Evolutionary conservation across 2,113 vertebrate genomes (phyloP).

Genomic region (Phoxinus phoxinus): DNA sequence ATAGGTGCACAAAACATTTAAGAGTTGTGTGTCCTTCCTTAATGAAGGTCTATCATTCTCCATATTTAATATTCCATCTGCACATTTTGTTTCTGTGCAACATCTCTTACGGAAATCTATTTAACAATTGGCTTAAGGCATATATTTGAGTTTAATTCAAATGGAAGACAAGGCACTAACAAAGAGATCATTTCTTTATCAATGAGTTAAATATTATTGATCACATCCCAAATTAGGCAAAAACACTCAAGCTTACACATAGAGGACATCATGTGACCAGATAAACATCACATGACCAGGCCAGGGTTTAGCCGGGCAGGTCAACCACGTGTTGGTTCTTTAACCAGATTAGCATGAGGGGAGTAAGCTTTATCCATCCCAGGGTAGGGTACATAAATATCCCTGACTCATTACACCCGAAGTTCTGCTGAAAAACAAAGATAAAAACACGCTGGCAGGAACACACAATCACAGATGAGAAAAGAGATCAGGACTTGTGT

Average conservation of each 20-base stretch:
- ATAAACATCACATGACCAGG: constrained; percentile 42
- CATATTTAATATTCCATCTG: not conserved
- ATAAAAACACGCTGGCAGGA: constrained; percentile 54
- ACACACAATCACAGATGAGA: constrained; percentile 61
- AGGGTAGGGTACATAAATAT: constrained; percentile 47
- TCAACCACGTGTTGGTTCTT: constrained; percentile 40
- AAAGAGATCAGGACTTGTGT: constrained; percentile 55
- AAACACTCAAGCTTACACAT: not conserved
- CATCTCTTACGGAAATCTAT: not conserved
- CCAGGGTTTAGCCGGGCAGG: not conserved
- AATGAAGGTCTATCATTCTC: not conserved
- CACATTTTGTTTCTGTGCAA: not conserved
- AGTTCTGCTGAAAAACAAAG: constrained; percentile 54
- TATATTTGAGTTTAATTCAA: not conserved
- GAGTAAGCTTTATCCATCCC: constrained; percentile 47
- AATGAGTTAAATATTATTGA: not conserved
- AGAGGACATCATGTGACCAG: constrained; percentile 28
- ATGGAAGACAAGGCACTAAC: not conserved
- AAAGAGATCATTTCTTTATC: not conserved
- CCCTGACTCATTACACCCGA: constrained; percentile 59
- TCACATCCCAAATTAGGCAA: not conserved
- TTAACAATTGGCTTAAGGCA: too few relatives aligned
- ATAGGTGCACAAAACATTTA: not conserved
- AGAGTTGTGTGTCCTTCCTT: not conserved
- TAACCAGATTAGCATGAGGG: constrained; percentile 56